phyloP scores from a whole-genome alignment of 2,113 vertebrate species.

The Diadophis punctatus region DNA sequence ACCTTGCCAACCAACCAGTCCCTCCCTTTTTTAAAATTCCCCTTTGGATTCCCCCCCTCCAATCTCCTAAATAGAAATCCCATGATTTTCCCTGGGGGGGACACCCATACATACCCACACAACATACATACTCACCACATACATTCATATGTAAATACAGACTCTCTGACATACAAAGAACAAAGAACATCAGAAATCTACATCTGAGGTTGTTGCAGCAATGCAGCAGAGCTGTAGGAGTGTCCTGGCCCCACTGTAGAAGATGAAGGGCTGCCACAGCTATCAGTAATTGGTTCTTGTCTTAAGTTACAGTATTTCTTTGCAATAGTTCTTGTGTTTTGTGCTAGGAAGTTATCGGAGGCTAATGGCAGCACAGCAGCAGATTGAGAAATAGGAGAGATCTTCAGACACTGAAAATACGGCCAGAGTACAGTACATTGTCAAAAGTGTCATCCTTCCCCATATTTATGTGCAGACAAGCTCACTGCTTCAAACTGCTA shows the following conservation, averaged over 20 bases:
- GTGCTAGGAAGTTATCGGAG: not conserved
- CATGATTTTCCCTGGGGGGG: slow-evolving; percentile 37
- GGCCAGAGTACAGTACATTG: fast-evolving
- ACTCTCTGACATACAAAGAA: slow-evolving; percentile 36
- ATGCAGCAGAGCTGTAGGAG: not conserved
- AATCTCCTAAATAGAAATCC: slow-evolving; percentile 12
- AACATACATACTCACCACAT: slow-evolving; percentile 27
- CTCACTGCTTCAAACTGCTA: not conserved
- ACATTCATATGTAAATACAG: slow-evolving; percentile 39
- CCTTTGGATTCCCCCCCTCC: slow-evolving; percentile 29
- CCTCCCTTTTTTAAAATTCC: slow-evolving; percentile 23
- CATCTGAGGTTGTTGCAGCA: not conserved
- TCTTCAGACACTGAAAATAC: fast-evolving
- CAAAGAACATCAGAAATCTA: slow-evolving; percentile 10
- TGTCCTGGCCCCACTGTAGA: not conserved
- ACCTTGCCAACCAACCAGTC: slow-evolving; percentile 49
- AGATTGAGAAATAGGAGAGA: fast-evolving
- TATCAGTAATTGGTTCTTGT: fast-evolving
- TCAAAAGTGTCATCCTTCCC: not conserved
- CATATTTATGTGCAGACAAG: not conserved
- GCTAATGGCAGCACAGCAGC: not conserved
- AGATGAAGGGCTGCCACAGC: fast-evolving
- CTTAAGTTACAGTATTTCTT: not conserved
- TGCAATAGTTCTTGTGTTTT: not conserved
- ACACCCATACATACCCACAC: slow-evolving; percentile 11